phyloP scores from a whole-genome alignment of 2,797 vertebrate genomes.

The Smutsia temminckii region DNA sequence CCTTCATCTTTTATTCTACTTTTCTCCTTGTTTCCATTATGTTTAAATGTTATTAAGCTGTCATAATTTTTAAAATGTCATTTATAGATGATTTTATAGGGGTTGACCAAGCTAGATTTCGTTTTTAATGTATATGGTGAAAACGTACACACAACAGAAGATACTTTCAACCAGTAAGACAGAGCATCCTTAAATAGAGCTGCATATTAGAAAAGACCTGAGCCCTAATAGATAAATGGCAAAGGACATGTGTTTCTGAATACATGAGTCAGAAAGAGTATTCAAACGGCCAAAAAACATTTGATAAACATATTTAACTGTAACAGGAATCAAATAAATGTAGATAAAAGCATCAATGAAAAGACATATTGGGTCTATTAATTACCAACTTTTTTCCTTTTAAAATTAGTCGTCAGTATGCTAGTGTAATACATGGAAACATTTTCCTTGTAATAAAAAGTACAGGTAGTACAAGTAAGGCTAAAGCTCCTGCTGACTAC shows the following conservation, averaged over 20 bases:
- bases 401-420: background rate
- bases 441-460: background rate
- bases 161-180: slow-evolving; percentile 1
- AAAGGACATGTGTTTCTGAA: background rate
- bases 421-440: background rate
- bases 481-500: background rate
- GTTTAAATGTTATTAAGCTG: background rate
- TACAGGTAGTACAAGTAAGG: background rate
- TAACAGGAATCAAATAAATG: background rate
- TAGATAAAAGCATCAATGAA: slow-evolving; percentile 21
- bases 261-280: background rate
- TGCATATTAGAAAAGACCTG: background rate
- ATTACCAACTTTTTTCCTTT: background rate
- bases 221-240: background rate
- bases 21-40: background rate
- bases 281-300: background rate
- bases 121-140: slow-evolving; percentile 26
- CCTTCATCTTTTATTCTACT: background rate
- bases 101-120: background rate
- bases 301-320: background rate
- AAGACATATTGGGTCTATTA: background rate
- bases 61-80: background rate
- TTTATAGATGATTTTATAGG: background rate
- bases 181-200: background rate
- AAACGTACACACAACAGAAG: background rate